Evolutionary conservation across 2,888 invertebrate genomes (phyloP).

Genomic region (Spilosoma lubricipeda): DNA sequence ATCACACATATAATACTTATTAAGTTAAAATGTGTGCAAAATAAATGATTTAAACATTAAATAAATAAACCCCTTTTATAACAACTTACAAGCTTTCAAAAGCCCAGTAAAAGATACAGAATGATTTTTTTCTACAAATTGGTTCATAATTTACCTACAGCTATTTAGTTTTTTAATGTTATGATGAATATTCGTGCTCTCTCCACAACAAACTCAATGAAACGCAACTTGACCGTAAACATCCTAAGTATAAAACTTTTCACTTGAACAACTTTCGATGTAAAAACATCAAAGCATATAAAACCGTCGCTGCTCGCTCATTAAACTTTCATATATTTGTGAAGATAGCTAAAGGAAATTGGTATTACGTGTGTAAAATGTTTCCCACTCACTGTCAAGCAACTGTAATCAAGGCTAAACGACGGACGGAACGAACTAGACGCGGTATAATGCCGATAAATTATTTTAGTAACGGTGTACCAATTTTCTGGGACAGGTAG

Average conservation of each 20-base stretch:
- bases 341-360: conserved; percentile 40
- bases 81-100: no score
- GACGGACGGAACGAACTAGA: conserved; percentile 11
- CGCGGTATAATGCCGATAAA: not conserved
- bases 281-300: conserved; percentile 23
- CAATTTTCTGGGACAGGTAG: conserved; percentile 1
- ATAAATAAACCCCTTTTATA: no score
- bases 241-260: conserved; percentile 4
- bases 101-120: not conserved
- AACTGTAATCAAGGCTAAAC: conserved; percentile 35
- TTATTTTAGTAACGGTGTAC: not conserved
- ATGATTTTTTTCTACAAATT: no score
- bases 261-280: conserved; percentile 13
- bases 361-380: conserved; percentile 33
- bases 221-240: conserved; percentile 6
- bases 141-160: no score
- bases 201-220: not conserved
- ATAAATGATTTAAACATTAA: no score
- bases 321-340: conserved; percentile 45
- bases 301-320: conserved; percentile 21
- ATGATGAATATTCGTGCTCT: not conserved
- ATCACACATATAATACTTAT: no score
- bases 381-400: conserved; percentile 27
- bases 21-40: no score
- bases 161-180: not conserved